Evolutionary conservation across 1,140 invertebrate species (phyloP), one percentile per base, ranked within the genome.

Genomic region (Augochlora pura): DNA sequence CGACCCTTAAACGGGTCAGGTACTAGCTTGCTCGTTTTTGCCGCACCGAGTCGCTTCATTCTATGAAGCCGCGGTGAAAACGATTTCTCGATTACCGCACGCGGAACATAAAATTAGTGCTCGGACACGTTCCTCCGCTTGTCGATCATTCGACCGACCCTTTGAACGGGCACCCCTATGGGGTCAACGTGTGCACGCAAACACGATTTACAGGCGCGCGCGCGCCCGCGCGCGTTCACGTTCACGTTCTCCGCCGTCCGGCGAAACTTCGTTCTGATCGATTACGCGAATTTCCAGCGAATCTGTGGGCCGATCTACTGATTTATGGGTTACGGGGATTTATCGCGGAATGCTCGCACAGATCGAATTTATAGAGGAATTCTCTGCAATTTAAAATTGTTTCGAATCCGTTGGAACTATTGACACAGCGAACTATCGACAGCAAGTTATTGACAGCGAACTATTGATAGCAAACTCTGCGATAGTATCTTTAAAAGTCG

Each of bases 151-250:
- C 21, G 54, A 18, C 8, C 54, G 54, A 57, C 21, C 54, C 54
- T 57, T 57, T 57, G 54, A n/a, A 57, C 54, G n/a, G n/a, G 21
- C 54, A n/a, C 54, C 54, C 54, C 54, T 57, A 57, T 57, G 21
- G 21, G 54, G 54, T 57, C 54, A 57, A 57, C 18, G 21, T n/a
- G 54, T 57, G 18, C n/a, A n/a, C 54, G 54, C 54, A 57, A 57
- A 57, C 54, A 57, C 54, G 21, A n/a, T 57, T n/a, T n/a, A 57
- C 54, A n/a, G n/a, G 21, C 54, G 21, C 18, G 18, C 54, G 18
- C 49, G 12, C 46, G 14, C 18, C 5, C 5, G 21, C 52, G 5
- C 16, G 18, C 18, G 18, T 21, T 6, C 49, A 5, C 46, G 14
- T 7, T 6, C 5, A 7, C 52, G 7, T 6, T 18, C 21, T 57